Evolutionary conservation across 1,140 invertebrate species (phyloP).

Genomic region (Bombus haemorrhoidalis): DNA sequence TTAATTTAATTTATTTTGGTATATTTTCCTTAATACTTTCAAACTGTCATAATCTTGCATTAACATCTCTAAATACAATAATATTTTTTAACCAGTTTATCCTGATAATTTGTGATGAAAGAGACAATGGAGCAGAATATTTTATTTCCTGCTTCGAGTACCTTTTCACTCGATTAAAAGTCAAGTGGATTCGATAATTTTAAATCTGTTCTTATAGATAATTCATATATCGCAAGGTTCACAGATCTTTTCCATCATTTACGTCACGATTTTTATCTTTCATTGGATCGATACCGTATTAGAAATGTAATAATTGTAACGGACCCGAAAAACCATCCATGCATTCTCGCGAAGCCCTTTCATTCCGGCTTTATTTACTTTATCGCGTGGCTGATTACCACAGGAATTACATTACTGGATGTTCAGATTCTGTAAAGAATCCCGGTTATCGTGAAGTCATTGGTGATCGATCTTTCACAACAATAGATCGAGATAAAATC

Average conservation of each 20-base stretch:
- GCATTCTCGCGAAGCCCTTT: not conserved
- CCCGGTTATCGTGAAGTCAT: not conserved
- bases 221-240: not conserved
- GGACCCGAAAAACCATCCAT: not conserved
- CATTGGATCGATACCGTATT: not conserved
- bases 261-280: not conserved
- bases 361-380: not conserved
- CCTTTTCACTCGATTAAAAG: not conserved
- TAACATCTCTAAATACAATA: not conserved
- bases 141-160: too few relatives aligned
- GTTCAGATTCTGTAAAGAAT: not conserved
- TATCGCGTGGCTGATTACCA: not conserved
- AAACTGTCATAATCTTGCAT: not conserved
- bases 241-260: not conserved
- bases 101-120: not conserved
- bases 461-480: not conserved
- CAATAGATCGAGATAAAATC: not conserved
- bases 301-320: not conserved
- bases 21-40: too few relatives aligned
- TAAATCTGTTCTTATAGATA: not conserved
- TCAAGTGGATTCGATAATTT: not conserved
- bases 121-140: not conserved
- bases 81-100: not conserved
- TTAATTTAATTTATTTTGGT: not conserved
- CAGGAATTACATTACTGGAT: slow-evolving; percentile 8